Evolutionary conservation across 2,888 invertebrate genomes (phyloP), one percentile per base, ranked within the genome.

Genomic region (Monochamus alternatus): DNA sequence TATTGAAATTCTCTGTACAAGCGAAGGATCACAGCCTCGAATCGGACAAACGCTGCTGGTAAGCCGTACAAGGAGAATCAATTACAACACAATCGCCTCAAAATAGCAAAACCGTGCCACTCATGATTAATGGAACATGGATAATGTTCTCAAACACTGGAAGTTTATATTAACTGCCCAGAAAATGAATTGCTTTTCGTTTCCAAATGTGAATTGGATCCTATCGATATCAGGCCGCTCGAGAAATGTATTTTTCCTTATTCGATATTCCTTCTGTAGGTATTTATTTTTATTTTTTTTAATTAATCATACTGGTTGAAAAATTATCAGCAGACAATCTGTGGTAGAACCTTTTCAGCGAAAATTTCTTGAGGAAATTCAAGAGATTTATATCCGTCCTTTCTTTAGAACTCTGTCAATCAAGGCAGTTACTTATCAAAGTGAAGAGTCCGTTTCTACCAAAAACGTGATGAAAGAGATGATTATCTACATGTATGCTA

Each of bases 71-170:
- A 58, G 68, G 68, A 69, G 68, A 69, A 69, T 69, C 68, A 69
- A 69, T 69, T 69, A 69, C 44, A 59, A 44, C 59, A 69, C 68
- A 69, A 69, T 69, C 58, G 44, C 59, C 68, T 43, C 43, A 59
- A 69, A 59, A 69, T 69, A 69, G 59, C 59, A 59, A 59, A 59
- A 69, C 68, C 68, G 38, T 59, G 68, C 68, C 59, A 58, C 55
- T 55, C 68, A 69, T 69, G 68, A 69, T 69, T 69, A 69, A 69
- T 69, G 68, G 68, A 69, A 69, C 68, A 69, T 59, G 68, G 59
- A 69, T 69, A 69, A 59, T 69, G 68, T 59, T 69, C 59, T 31
- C 68, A 69, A 69, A 59, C 68, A 69, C 68, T 59, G 43, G 43
- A 44, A 69, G 59, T 69, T 69, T 69, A 69, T 69, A 69, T 59